Base-by-base conservation (phyloP, 2,888 invertebrate species). In the Dimorphilus gyrociliatus region DNA sequence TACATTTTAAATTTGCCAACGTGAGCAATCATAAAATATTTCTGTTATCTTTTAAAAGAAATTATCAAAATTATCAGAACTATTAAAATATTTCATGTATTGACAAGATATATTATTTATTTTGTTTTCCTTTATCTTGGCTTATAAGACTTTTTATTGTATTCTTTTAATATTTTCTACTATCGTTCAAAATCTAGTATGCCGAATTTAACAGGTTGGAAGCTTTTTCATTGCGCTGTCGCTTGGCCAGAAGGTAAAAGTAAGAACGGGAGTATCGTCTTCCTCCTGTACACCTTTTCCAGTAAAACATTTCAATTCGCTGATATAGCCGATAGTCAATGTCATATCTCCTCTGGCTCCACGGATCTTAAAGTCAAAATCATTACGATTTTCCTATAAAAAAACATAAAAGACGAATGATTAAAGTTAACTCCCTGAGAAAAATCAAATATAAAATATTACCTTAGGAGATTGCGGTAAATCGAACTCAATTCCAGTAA, bases 401-500 rank as follows among this genome's bases (percentile, higher is more conserved):
- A 2, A 1, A 25, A 16, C 16, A 25, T 25, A 25, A 25, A 16
- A 25, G 16, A 8, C 25, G 16, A 25, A 7, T 16, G 8, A 5
- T 10, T 16, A 10, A 16, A 25, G 8, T 10, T 25, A 8, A 16
- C 16, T 25, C 16, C 7, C 16, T 25, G 25, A 16, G 6, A 3
- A 12, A 25, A 25, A 16, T 6, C 7, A 10, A 15, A 25, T 10
- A 7, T 4, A 7, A 7, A 8, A 8, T 16, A 5, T 16, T 10
- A 8, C n/a, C 15, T 8, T n/a, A 2, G 41, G 41, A 2, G 25
- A 23, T 14, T 27, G 32, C 1, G 41, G 41, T 14, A 41, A 37
- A 18, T 41, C 41, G 19, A 41, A 41, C 33, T 41, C 41, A 25
- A 41, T 41, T 3, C 41, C 41, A 2, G 41, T 41, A 36, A 41